Evolutionary conservation across 2,113 vertebrate genomes (phyloP), one percentile per base, ranked within the genome.

Genomic region (Catharus bicknelli): DNA sequence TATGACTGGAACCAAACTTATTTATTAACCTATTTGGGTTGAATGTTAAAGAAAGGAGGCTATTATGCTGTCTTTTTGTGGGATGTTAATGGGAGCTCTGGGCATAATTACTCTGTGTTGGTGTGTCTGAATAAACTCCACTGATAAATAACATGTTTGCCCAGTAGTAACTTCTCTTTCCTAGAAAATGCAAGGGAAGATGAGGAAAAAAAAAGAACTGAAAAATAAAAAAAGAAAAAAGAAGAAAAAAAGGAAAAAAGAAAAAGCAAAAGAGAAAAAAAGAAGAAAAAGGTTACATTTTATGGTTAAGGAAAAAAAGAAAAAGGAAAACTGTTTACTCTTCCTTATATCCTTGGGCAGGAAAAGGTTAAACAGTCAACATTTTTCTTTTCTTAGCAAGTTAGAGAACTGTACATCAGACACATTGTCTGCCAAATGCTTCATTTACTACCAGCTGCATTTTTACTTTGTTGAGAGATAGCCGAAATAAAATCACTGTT

Each of bases 361-460:
- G 93, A 96, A 95, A 96, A 96, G 89, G 97, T 97, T 97, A 97
- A 97, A 83, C 84, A 73, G 43, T 23, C 87, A 85, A 86, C 68
- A 95, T 94, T 96, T 86, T 96, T 95, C 89, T 87, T 89, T 86
- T 85, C 94, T 96, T 93, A 95, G 88, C 59, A 81, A 94, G 81
- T 94, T 82, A 88, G 79, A 96, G 92, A 96, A 95, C 89, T 94
- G 63, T 95, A 86, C 79, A 79, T 96, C 96, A 90, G 90, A 96
- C 91, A 93, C 91, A 93, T 94, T 95, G 96, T 97, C 96, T 97
- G 97, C 97, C 96, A 97, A 97, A 88, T 76, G 90, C 90, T 96
- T 97, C 95, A 92, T 97, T 97, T 96, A 92, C 94, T 93, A 97
- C 95, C 97, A 97, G 97, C 96, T 98, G 96, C 96, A 96, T 97